Conservation (phyloP, 2,797 vertebrate species). For the Pempheris klunzingeri region DNA sequence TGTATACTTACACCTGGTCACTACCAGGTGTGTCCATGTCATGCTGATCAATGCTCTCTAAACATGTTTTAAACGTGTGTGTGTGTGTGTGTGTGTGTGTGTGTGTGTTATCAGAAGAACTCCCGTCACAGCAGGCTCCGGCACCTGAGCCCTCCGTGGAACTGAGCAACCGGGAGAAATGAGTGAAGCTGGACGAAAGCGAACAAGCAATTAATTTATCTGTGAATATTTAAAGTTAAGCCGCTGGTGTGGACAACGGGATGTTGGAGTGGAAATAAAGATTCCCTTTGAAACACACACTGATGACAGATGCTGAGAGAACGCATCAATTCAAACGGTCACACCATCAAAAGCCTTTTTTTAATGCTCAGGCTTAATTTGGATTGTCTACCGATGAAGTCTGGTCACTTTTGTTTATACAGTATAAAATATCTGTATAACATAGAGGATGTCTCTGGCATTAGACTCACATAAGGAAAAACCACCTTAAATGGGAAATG, state of each 20-base stretch:
- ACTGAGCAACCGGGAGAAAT: conserved; percentile 15
- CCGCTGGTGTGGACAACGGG: background rate
- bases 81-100: conserved; percentile 17
- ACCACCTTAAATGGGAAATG: no score
- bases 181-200: conserved; percentile 6
- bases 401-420: background rate
- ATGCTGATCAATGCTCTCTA: background rate
- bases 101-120: conserved; percentile 27
- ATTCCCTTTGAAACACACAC: background rate
- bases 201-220: background rate
- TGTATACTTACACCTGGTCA: background rate
- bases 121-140: conserved; percentile 3
- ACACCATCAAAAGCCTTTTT: background rate
- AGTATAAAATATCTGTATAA: no score
- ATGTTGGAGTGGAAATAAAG: conserved; percentile 12
- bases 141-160: conserved; percentile 44
- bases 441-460: no score
- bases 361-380: background rate
- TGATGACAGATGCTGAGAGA: background rate
- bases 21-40: background rate
- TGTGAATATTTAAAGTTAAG: conserved; percentile 1
- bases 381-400: background rate
- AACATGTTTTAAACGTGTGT: conserved; percentile 4
- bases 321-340: background rate
- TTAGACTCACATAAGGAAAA: no score